A percentile compares a stretch with the other conserved stretches of the same genome.
These are phyloP conservation scores for Andrena fulva DNA, from an alignment of 2,888 invertebrate genomes.

Conservation along the genomic window DNA sequence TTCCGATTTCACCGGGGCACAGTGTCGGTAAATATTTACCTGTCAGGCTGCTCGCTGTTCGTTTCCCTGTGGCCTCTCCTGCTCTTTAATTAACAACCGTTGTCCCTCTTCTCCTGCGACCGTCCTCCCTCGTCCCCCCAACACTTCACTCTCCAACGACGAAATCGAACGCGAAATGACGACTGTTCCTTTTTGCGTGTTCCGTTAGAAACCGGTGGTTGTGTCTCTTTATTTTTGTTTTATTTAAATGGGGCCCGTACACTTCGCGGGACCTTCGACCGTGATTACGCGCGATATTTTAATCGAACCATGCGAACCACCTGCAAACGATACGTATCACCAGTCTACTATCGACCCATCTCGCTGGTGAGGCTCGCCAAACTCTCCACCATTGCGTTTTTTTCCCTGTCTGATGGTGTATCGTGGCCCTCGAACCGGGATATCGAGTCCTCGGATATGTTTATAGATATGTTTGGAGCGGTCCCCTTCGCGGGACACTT, in stretches of 20 bases:
- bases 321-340: conserved; percentile 53
- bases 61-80: conserved; percentile 42
- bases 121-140: conserved; percentile 34
- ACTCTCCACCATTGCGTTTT: conserved; percentile 29
- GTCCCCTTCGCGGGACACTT: not conserved
- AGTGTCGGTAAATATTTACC: conserved; percentile 80
- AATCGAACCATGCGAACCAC: conserved; percentile 28
- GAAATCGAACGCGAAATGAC: conserved; percentile 27
- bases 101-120: conserved; percentile 48
- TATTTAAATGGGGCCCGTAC: not conserved
- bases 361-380: conserved; percentile 44
- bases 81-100: conserved; percentile 76
- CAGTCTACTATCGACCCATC: conserved; percentile 62
- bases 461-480: conserved; percentile 2
- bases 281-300: not conserved
- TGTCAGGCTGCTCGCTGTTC: conserved; percentile 69
- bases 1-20: conserved; percentile 71
- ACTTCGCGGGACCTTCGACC: not conserved
- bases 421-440: conserved; percentile 25
- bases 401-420: conserved; percentile 21
- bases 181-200: conserved; percentile 18
- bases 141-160: conserved; percentile 38
- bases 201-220: conserved; percentile 8
- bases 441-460: conserved; percentile 24
- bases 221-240: not conserved